Base-by-base conservation (phyloP, 2,797 vertebrate genomes). In the Poecilia picta region DNA sequence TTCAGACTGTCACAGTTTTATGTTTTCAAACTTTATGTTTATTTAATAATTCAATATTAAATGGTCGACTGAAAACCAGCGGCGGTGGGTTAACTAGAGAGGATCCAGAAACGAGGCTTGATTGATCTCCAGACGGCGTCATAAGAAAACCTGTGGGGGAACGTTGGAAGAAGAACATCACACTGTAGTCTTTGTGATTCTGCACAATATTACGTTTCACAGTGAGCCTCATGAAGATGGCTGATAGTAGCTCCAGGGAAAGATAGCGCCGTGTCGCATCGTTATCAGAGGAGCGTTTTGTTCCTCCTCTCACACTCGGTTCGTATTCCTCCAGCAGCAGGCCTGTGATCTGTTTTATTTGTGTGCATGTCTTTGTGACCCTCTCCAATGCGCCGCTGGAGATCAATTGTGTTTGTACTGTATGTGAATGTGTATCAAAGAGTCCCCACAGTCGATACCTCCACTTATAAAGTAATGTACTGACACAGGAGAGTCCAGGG, bases 401-500 rank as follows among this genome's bases (percentile, higher is more conserved):
- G 91, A 95, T 95, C 94, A 94, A 93, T 94, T 92, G 92, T 94
- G 93, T 95, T 94, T 94, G 93, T 91, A 88, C 93, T 94, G 91
- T 91, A 92, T 93, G 88, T 88, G 94, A 90, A 93, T 93, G 91
- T 92, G 93, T 93, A 95, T 95, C 91, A 95, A 93, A 94, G 93
- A 91, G 92, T 91, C 93, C 93, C 92, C 89, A 82, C 88, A 94
- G 93, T 93, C 93, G 78, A 85, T 90, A 89, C 86, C 90, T 94
- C 89, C 93, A 92, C 92, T 95, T 94, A 93, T 93, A 93, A 93
- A 89, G 92, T 91, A 92, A 92, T 91, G 89, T 93, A 89, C 92
- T 91, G 92, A 95, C 94, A 93, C 71, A 25, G 85, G 90, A 89
- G 91, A 88, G 55, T 94, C 93, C 92, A 51, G 18, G 47, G 94